phyloP scores from a whole-genome alignment of 1,140 invertebrate species.

The Lycorma delicatula region DNA sequence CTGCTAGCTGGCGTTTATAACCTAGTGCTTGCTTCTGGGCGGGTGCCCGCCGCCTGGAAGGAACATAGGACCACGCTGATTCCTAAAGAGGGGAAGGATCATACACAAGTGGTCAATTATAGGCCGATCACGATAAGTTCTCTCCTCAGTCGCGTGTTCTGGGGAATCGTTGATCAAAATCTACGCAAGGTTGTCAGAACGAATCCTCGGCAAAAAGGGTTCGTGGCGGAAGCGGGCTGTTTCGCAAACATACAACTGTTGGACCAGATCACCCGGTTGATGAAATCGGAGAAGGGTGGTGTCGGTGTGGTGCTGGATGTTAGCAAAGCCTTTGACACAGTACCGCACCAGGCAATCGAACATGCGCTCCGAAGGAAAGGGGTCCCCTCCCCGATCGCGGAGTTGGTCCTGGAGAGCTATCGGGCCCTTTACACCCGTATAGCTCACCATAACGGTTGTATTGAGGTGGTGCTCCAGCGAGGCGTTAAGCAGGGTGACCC shows the following conservation, averaged over 20 bases:
- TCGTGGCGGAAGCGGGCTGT: conserved; percentile 21
- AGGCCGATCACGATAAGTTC: conserved; percentile 27
- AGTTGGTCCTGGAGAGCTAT: background rate
- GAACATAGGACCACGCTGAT: conserved; percentile 29
- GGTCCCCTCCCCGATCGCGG: conserved; percentile 1
- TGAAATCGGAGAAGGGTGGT: conserved; percentile 12
- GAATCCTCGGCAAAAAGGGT: conserved; percentile 26
- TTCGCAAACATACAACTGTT: conserved; percentile 20
- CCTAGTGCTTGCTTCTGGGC: conserved; percentile 10
- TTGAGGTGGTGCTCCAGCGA: background rate
- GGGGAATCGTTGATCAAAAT: conserved; percentile 24
- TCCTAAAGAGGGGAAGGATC: conserved; percentile 26
- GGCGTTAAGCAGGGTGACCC: conserved; percentile 36
- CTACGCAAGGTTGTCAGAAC: conserved; percentile 12
- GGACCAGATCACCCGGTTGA: conserved; percentile 14
- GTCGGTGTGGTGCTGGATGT: conserved; percentile 29
- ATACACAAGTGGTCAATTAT: conserved; percentile 18
- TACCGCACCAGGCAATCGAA: conserved; percentile 26
- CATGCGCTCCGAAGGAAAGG: conserved; percentile 11
- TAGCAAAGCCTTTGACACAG: conserved; percentile 35
- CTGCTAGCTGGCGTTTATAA: conserved; percentile 13
- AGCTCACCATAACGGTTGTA: background rate
- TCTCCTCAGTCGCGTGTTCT: conserved; percentile 23
- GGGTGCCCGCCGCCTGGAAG: conserved; percentile 23
- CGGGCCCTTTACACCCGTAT: conserved; percentile 5